Base-by-base conservation (phyloP, 2,113 vertebrate species). In the Arizona elegans region DNA sequence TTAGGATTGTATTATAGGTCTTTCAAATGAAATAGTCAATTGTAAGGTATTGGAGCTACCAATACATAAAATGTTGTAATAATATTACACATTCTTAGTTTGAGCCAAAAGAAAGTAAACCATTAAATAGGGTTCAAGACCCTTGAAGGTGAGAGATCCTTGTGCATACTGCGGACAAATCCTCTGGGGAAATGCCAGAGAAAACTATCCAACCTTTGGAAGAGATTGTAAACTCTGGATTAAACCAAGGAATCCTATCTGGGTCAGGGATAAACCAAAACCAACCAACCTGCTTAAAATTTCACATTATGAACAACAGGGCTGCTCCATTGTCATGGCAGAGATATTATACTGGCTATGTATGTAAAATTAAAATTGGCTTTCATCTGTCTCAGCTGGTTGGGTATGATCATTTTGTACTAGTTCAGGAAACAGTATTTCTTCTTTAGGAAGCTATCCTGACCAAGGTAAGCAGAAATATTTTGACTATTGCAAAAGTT, bases 321-420 rank as follows among this genome's bases (percentile, higher is more conserved):
- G 13, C 47, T 87, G 43, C 17, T 29, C 26, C 13, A 86, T 3
- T 58, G 75, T 6, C 29, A 75, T 19, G 7, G 26, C 15, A 70
- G 17, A 54, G 2, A 10, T 33, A 87, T 75, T 19, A n/a, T 58
- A 59, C 1, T 70, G 26, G n/a, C 62, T 92, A 56, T 19, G 29
- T 33, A 33, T 24, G 55, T 87, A 54, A 86, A 3, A 4, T 0
- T 0, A 81, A 0, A 5, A 0, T 9, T 33, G 91, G 62, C 23
- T 85, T 24, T 5, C 8, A 87, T 86, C 90, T 29, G 88, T 53
- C 87, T 81, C 21, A 52, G 19, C 17, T 50, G 47, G 47, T 24
- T 70, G n/a, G 53, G 5, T 9, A 91, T 12, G 5, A n/a, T 75
- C 65, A 81, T 75, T 91, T 91, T 54, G n/a, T 86, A 26, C 23